phyloP scores from a whole-genome alignment of 1,140 invertebrate genomes.

The Schlechtendalia chinensis region DNA sequence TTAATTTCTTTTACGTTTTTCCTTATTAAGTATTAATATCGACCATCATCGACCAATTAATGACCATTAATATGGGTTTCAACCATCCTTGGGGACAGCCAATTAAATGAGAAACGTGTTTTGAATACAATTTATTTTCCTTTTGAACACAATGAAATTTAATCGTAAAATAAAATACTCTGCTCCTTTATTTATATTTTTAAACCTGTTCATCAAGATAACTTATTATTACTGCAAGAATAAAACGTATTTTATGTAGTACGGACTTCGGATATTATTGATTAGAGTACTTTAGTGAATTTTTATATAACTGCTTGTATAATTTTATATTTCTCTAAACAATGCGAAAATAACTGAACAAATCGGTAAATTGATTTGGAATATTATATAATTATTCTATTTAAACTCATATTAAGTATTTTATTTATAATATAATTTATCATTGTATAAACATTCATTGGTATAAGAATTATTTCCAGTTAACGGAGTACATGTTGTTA shows the following conservation, averaged over 20 bases:
- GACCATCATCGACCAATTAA: conserved; percentile 26
- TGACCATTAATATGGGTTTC: not conserved
- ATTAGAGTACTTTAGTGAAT: not conserved
- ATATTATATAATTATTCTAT: not conserved
- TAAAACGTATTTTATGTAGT: conserved; percentile 1
- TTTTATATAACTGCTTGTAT: not conserved
- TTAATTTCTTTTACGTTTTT: not conserved
- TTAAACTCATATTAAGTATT: not conserved
- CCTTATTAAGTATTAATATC: not conserved
- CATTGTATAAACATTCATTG: not conserved
- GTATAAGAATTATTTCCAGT: not conserved
- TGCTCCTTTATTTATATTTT: conserved; percentile 24
- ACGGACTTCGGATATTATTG: not conserved
- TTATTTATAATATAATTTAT: not conserved
- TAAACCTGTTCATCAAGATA: conserved; percentile 6
- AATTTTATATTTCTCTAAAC: not conserved
- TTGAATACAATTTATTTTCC: conserved; percentile 26
- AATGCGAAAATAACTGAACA: not conserved
- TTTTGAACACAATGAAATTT: conserved; percentile 21
- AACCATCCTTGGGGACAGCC: not conserved
- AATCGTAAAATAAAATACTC: conserved; percentile 18
- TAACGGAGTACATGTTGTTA: not conserved
- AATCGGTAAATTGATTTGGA: not conserved
- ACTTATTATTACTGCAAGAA: not conserved
- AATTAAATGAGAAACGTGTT: conserved; percentile 27